Evolutionary conservation across 2,113 vertebrate genomes (phyloP).

Genomic region (Fregetta grallaria): DNA sequence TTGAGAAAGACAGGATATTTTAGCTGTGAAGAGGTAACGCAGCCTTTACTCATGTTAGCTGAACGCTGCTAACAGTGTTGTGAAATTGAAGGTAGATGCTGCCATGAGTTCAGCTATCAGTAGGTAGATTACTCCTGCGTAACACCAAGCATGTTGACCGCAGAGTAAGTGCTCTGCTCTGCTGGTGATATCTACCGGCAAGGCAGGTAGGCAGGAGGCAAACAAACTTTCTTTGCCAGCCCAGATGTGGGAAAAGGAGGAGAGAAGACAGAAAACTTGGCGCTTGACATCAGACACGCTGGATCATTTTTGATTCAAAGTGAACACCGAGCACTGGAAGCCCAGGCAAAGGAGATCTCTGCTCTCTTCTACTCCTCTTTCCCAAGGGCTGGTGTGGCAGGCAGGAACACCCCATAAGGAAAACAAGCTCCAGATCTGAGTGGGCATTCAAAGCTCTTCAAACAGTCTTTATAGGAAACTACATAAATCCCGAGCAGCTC

Average conservation of each 20-base stretch:
- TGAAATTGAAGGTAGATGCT: not conserved
- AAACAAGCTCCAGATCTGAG: not conserved
- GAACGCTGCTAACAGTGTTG: not conserved
- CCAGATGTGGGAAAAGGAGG: not conserved
- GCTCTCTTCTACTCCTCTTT: not conserved
- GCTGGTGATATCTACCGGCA: not conserved
- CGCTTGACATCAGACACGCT: rapidly evolving
- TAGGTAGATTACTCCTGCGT: not conserved
- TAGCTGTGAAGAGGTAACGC: not conserved
- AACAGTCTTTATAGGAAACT: not conserved
- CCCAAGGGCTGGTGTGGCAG: not conserved
- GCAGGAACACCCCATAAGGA: not conserved
- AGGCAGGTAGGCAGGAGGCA: not conserved
- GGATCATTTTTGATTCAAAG: not conserved
- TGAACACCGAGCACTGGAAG: not conserved
- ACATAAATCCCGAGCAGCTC: not conserved
- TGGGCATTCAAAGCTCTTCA: not conserved
- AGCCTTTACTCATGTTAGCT: not conserved
- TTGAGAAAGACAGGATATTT: not conserved
- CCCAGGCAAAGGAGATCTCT: not conserved
- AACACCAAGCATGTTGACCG: not conserved
- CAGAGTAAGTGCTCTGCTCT: not conserved
- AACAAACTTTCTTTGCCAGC: not conserved
- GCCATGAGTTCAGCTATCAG: not conserved
- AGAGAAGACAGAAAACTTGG: not conserved